A percentile compares a stretch with the other conserved stretches of the same genome.
phyloP scores from a whole-genome alignment of 2,888 invertebrate genomes.

The Leptodirus hochenwartii region DNA sequence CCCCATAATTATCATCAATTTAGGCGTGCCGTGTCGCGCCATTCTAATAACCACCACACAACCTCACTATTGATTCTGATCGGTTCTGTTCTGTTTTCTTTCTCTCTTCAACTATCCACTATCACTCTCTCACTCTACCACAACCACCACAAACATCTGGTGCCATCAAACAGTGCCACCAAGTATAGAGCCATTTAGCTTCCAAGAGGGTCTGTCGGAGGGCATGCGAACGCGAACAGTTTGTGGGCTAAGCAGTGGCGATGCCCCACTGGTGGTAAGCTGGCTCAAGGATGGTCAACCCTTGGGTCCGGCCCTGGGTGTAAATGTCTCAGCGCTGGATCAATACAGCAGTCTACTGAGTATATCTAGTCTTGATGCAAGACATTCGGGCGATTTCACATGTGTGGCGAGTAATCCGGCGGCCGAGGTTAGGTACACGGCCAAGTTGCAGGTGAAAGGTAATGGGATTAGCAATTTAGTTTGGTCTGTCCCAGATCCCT shows the following conservation, averaged over 20 bases:
- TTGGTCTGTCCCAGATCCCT: too few relatives aligned
- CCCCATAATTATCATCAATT: too few relatives aligned
- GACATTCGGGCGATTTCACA: slow-evolving; percentile 60
- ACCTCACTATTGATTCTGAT: slow-evolving; percentile 6
- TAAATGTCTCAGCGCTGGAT: slow-evolving; percentile 54
- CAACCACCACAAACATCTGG: too few relatives aligned
- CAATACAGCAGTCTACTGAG: slow-evolving; percentile 59
- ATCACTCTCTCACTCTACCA: too few relatives aligned
- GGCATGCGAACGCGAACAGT: slow-evolving; percentile 67
- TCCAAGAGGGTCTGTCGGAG: slow-evolving; percentile 66
- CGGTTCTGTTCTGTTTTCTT: slow-evolving; percentile 20
- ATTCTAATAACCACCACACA: slow-evolving; percentile 16
- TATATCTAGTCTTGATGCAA: slow-evolving; percentile 56
- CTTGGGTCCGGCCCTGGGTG: slow-evolving; percentile 43
- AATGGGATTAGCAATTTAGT: too few relatives aligned
- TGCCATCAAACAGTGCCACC: slow-evolving; percentile 76
- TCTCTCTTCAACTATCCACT: too few relatives aligned
- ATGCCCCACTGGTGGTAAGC: slow-evolving; percentile 59
- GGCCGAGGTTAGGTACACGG: slow-evolving; percentile 61
- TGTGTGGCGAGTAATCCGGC: slow-evolving; percentile 65
- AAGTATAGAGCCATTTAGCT: slow-evolving; percentile 70
- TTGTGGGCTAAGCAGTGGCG: slow-evolving; percentile 64
- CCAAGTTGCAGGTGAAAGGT: slow-evolving; percentile 68
- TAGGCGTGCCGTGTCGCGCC: slow-evolving; percentile 27
- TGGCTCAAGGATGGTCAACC: slow-evolving; percentile 70